Conservation (phyloP, 2,797 vertebrate genomes). For the Rhyacichthys aspro region DNA sequence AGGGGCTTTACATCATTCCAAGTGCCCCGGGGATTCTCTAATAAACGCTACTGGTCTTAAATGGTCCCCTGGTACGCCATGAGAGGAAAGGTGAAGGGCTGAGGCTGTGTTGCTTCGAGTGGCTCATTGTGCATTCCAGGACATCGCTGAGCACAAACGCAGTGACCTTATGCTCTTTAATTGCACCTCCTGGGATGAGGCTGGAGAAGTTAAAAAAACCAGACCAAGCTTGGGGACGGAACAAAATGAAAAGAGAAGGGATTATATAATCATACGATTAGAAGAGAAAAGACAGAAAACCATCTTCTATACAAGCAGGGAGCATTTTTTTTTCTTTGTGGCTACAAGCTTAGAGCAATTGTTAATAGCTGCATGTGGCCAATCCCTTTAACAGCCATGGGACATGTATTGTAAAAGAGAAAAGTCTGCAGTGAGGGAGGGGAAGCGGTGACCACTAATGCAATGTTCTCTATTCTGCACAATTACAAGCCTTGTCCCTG, state of each 20-base stretch:
- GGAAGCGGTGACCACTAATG: slow-evolving; percentile 45
- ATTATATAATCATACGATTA: slow-evolving; percentile 41
- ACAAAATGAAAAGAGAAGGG: slow-evolving; percentile 28
- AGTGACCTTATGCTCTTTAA: slow-evolving; percentile 66
- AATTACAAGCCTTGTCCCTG: slow-evolving; percentile 44
- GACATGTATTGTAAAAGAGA: slow-evolving; percentile 64
- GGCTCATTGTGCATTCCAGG: slow-evolving; percentile 59
- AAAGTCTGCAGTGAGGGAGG: slow-evolving; percentile 42
- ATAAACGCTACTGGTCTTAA: slow-evolving; percentile 64
- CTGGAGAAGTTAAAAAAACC: slow-evolving; percentile 5
- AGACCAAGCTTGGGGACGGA: slow-evolving; percentile 8
- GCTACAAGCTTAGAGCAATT: slow-evolving; percentile 33
- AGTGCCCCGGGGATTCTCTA: slow-evolving; percentile 42
- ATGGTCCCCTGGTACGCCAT: slow-evolving; percentile 30
- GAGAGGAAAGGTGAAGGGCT: slow-evolving; percentile 48
- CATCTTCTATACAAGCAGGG: slow-evolving; percentile 22
- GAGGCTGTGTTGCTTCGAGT: slow-evolving; percentile 26
- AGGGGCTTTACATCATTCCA: slow-evolving; percentile 44
- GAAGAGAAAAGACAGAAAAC: slow-evolving; percentile 20
- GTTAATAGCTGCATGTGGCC: slow-evolving; percentile 59
- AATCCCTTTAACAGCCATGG: slow-evolving; percentile 58
- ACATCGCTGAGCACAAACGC: slow-evolving; percentile 40
- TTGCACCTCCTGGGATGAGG: slow-evolving; percentile 60
- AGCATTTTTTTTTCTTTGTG: slow-evolving; percentile 26
- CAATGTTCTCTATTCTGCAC: slow-evolving; percentile 44